Conservation (phyloP, 23 tunicate genomes). For the Halocynthia roretzi region DNA sequence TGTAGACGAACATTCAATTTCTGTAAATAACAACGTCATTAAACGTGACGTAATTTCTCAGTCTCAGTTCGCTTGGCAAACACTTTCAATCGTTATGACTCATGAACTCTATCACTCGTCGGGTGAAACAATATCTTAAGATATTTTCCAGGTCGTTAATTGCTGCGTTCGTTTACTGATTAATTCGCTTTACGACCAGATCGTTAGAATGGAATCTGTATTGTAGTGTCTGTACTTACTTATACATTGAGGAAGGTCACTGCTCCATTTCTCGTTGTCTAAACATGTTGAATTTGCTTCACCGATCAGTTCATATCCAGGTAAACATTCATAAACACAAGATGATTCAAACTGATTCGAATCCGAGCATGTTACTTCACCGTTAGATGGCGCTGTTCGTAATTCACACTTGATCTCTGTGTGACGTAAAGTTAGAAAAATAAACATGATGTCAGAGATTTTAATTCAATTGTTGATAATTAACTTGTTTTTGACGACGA, state of each 20-base stretch:
- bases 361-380: conserved; percentile 26
- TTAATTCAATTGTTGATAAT: background rate
- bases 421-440: background rate
- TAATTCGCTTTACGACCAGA: too few species aligned
- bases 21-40: conserved; percentile 25
- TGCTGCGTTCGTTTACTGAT: too few species aligned
- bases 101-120: too few species aligned
- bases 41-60: background rate
- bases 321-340: conserved; percentile 54
- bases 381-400: conserved; percentile 26
- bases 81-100: too few species aligned
- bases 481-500: background rate
- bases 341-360: conserved; percentile 38
- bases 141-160: too few species aligned
- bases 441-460: background rate
- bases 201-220: too few species aligned
- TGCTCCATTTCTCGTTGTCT: conserved; percentile 4
- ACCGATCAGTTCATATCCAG: conserved; percentile 56
- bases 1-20: conserved; percentile 34
- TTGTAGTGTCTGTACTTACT: conserved; percentile 10
- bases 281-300: conserved; percentile 6
- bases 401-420: conserved; percentile 15
- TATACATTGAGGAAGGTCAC: conserved; percentile 6
- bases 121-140: too few species aligned
- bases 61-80: background rate